Evolutionary conservation across 30 jellyfish, hydroid and myxozoan species (phyloP).

Genomic region (Cassiopea xamachana): DNA sequence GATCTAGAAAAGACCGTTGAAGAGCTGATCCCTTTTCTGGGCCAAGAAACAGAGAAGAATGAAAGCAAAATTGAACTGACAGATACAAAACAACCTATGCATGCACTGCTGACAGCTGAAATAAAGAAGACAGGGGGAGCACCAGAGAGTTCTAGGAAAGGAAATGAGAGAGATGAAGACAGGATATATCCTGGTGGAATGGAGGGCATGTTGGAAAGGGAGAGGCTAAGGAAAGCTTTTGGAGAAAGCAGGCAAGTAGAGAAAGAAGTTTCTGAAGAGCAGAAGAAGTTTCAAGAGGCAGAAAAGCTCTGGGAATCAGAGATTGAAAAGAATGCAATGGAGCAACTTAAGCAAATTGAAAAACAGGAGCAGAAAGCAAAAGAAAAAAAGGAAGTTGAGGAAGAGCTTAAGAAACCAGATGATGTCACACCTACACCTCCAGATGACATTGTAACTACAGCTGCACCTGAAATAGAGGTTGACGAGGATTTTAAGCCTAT

Average conservation of each 20-base stretch:
- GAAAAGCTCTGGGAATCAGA: conserved; percentile 67
- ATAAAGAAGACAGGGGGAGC: not conserved
- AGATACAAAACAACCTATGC: not conserved
- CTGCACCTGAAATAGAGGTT: conserved; percentile 19
- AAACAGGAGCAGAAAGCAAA: conserved; percentile 36
- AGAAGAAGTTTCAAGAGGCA: conserved; percentile 59
- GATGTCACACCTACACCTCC: conserved; percentile 40
- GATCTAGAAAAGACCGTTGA: conserved; percentile 65
- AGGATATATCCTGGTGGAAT: conserved; percentile 6
- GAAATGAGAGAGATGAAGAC: conserved; percentile 52
- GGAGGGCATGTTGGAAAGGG: not conserved
- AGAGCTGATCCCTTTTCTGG: conserved; percentile 54
- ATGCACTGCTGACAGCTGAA: conserved; percentile 16
- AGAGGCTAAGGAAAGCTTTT: not conserved
- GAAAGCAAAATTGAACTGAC: not conserved
- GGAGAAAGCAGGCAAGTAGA: conserved; percentile 15
- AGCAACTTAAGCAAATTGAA: conserved; percentile 16
- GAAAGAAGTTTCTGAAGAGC: conserved; percentile 20
- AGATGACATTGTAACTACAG: conserved; percentile 4
- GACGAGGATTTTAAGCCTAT: conserved; percentile 32
- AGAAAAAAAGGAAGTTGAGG: conserved; percentile 23
- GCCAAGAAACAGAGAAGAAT: not conserved
- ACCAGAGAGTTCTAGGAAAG: conserved; percentile 15
- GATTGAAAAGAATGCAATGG: conserved; percentile 45
- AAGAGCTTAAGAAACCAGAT: conserved; percentile 39